These are phyloP conservation scores for Thomomys bottae DNA, from an alignment of 2,113 vertebrate species.

Conservation along the genomic window DNA sequence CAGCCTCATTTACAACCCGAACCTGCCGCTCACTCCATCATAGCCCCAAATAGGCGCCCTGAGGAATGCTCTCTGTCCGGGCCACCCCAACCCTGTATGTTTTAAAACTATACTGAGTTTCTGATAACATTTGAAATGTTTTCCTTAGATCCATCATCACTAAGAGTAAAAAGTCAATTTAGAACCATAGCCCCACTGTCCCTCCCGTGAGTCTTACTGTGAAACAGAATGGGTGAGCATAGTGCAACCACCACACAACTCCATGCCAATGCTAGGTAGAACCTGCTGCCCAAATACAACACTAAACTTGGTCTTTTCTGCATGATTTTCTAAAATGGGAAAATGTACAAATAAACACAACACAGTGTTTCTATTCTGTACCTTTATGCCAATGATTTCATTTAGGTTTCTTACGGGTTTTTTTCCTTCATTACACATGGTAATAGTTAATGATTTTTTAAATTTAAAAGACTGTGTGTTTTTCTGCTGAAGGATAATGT, in stretches of 20 bases:
- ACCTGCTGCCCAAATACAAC: too few relatives aligned
- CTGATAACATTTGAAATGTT: slow-evolving; percentile 75
- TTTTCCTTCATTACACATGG: not conserved
- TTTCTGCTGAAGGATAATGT: not conserved
- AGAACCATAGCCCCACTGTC: slow-evolving; percentile 68
- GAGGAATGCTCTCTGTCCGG: too few relatives aligned
- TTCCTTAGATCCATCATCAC: slow-evolving; percentile 68
- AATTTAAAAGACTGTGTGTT: not conserved
- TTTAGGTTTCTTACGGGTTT: slow-evolving; percentile 57
- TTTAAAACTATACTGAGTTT: slow-evolving; percentile 72
- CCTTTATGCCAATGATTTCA: too few relatives aligned
- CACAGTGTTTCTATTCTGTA: slow-evolving; percentile 56
- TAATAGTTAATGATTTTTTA: not conserved
- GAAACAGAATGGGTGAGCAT: slow-evolving; percentile 71
- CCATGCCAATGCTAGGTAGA: slow-evolving; percentile 68
- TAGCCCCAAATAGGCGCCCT: slow-evolving; percentile 69
- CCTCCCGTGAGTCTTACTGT: slow-evolving; percentile 64
- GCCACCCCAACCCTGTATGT: not conserved
- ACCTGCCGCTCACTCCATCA: slow-evolving; percentile 62
- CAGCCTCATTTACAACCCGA: slow-evolving; percentile 77
- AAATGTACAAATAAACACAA: not conserved
- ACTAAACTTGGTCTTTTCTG: slow-evolving; percentile 70
- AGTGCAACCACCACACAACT: slow-evolving; percentile 51
- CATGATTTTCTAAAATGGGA: not conserved
- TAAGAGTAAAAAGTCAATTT: too few relatives aligned